Evolutionary conservation across 2,797 vertebrate genomes (phyloP).

Genomic region (Pseudochirops corinnae): DNA sequence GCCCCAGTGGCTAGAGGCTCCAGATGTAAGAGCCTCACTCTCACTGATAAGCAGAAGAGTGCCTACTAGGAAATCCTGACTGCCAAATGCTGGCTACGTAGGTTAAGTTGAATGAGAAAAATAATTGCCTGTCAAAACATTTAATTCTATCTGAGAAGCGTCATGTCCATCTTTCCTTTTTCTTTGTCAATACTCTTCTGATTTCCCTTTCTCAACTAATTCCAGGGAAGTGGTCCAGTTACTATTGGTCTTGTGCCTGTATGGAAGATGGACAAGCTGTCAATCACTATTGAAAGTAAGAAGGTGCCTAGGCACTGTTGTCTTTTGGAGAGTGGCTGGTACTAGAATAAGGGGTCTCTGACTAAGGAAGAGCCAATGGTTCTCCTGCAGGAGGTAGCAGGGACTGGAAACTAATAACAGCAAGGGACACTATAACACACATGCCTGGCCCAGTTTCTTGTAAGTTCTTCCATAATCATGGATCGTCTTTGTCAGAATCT

Average conservation of each 20-base stretch:
- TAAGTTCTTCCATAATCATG: neutral
- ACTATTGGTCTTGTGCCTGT: neutral
- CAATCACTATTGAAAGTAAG: neutral
- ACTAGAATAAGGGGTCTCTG: neutral
- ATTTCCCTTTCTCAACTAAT: neutral
- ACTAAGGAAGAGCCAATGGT: neutral
- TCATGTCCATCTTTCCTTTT: slow-evolving; percentile 21
- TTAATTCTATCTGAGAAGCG: slow-evolving; percentile 14
- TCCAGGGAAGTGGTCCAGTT: neutral
- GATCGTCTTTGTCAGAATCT: neutral
- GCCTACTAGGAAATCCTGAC: neutral
- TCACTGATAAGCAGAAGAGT: neutral
- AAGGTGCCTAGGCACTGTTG: neutral
- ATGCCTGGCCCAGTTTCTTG: neutral
- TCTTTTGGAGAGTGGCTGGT: neutral
- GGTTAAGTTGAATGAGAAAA: slow-evolving; percentile 24
- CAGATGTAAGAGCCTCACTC: neutral
- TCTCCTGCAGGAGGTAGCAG: no score
- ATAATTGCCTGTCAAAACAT: slow-evolving; percentile 44
- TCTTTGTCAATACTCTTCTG: slow-evolving; percentile 10
- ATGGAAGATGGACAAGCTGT: neutral
- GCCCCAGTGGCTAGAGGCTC: neutral
- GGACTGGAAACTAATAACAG: neutral
- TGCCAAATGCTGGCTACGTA: slow-evolving; percentile 2
- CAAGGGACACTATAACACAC: neutral